phyloP scores from a whole-genome alignment of 2,888 invertebrate species.

The Sicus ferrugineus region DNA sequence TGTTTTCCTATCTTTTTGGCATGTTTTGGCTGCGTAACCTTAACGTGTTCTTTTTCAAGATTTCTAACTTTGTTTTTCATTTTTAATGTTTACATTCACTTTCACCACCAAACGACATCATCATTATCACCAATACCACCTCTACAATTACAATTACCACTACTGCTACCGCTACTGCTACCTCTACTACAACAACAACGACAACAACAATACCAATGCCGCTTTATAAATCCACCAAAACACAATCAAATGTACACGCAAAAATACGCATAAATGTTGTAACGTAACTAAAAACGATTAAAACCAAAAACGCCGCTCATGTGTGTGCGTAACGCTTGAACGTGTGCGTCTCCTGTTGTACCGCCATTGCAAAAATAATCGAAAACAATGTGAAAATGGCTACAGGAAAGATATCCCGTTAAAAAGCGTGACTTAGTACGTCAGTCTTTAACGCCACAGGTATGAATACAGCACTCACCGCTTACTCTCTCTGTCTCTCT shows the following conservation, averaged over 20 bases:
- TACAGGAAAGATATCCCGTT: slow-evolving; percentile 79
- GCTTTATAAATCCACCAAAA: slow-evolving; percentile 9
- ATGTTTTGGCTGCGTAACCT: not conserved
- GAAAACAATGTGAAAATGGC: slow-evolving; percentile 30
- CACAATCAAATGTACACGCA: slow-evolving; percentile 20
- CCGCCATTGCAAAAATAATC: slow-evolving; percentile 29
- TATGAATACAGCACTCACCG: slow-evolving; percentile 45
- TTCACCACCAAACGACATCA: slow-evolving; percentile 35
- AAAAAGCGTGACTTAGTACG: slow-evolving; percentile 83
- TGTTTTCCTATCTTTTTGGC: not conserved
- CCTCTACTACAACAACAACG: not conserved
- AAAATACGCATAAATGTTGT: slow-evolving; percentile 34
- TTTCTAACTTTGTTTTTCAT: slow-evolving; percentile 6
- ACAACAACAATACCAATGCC: slow-evolving; percentile 12
- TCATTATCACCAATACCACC: slow-evolving; percentile 35
- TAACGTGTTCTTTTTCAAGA: not conserved
- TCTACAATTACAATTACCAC: slow-evolving; percentile 13
- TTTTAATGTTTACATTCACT: slow-evolving; percentile 36
- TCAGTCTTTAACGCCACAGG: slow-evolving; percentile 65
- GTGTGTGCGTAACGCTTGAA: slow-evolving; percentile 21
- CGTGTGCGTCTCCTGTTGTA: not conserved
- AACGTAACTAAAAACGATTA: slow-evolving; percentile 27
- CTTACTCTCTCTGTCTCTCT: slow-evolving; percentile 4
- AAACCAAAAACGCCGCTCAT: slow-evolving; percentile 4
- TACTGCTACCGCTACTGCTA: slow-evolving; percentile 29